These are phyloP conservation scores for Psammodynastes pulverulentus DNA, from an alignment of 2,113 vertebrate genomes.

Conservation along the genomic window DNA sequence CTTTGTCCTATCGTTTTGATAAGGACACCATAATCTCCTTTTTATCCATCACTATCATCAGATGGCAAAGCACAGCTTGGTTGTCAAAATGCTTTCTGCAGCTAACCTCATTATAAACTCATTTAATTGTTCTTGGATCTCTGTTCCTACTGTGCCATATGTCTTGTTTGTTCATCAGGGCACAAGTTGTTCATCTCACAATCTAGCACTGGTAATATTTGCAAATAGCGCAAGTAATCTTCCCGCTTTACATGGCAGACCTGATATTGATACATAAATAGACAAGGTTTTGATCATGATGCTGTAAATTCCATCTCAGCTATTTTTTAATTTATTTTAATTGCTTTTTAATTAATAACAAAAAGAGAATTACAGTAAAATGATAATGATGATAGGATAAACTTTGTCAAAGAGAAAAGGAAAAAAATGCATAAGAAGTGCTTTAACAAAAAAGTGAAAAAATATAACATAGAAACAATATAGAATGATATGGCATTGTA, in stretches of 20 bases:
- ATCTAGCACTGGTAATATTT: neutral
- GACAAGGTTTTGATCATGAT: neutral
- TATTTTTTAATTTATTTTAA: neutral
- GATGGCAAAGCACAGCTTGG: fast-evolving
- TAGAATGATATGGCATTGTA: neutral
- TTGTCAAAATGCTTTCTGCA: neutral
- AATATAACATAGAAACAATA: neutral
- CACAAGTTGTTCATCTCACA: neutral
- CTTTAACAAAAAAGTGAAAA: neutral
- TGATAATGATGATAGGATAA: neutral
- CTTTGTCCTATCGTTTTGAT: neutral
- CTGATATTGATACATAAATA: neutral
- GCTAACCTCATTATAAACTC: constrained; percentile 7
- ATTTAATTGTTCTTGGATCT: constrained; percentile 30
- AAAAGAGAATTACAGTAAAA: neutral
- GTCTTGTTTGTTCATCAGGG: constrained; percentile 6
- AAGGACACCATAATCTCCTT: constrained; percentile 22
- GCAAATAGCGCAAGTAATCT: neutral
- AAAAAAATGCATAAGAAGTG: neutral
- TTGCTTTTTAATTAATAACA: neutral
- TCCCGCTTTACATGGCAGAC: neutral
- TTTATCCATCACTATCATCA: neutral
- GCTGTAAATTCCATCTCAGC: neutral
- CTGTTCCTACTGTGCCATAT: constrained; percentile 3
- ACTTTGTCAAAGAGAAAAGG: neutral